These are phyloP conservation scores for Arrhamphus sclerolepis DNA, from an alignment of 2,797 vertebrate genomes.

Conservation along the genomic window DNA sequence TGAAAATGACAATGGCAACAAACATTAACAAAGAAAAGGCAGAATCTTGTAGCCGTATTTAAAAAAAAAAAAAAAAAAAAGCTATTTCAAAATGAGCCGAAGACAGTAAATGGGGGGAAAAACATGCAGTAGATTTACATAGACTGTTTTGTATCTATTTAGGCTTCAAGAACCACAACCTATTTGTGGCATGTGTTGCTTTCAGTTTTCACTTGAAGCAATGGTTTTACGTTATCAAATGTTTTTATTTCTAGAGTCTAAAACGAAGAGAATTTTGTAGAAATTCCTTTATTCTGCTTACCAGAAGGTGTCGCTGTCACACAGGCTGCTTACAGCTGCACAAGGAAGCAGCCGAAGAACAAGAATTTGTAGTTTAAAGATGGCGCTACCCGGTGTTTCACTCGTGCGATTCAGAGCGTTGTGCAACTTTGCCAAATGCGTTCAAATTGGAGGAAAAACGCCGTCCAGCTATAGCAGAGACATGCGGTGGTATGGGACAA, in stretches of 20 bases:
- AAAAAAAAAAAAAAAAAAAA: too few relatives aligned
- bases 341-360: slow-evolving; percentile 20
- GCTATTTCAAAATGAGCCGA: too few relatives aligned
- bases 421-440: slow-evolving; percentile 55
- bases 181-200: background rate
- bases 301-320: slow-evolving; percentile 38
- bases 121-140: too few relatives aligned
- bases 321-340: accelerated
- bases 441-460: slow-evolving; percentile 14
- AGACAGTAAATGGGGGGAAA: too few relatives aligned
- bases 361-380: slow-evolving; percentile 65
- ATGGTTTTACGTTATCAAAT: background rate
- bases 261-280: background rate
- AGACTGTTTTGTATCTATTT: too few relatives aligned
- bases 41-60: too few relatives aligned
- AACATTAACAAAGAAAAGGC: too few relatives aligned
- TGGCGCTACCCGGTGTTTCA: slow-evolving; percentile 72
- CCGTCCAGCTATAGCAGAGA: slow-evolving; percentile 20
- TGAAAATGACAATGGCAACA: too few relatives aligned
- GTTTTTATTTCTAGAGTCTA: background rate
- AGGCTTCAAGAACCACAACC: too few relatives aligned
- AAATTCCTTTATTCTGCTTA: background rate
- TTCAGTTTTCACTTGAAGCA: background rate
- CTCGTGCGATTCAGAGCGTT: slow-evolving; percentile 71
- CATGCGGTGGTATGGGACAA: slow-evolving; percentile 61